These are phyloP conservation scores for Parochlus steinenii DNA, from an alignment of 2,888 invertebrate genomes.

Conservation along the genomic window DNA sequence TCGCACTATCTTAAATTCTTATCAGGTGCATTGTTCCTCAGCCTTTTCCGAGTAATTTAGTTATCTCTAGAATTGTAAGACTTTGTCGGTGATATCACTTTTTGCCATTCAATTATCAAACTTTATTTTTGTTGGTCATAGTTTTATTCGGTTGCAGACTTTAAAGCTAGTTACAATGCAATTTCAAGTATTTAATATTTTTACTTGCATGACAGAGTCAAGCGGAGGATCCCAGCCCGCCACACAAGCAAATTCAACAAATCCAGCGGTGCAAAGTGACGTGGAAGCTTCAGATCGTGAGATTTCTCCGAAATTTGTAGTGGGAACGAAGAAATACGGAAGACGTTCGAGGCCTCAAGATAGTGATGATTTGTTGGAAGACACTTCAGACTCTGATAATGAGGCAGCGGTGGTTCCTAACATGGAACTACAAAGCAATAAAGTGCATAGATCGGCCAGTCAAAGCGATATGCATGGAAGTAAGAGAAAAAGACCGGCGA, in stretches of 20 bases:
- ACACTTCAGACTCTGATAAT: conserved; percentile 26
- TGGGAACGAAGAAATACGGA: conserved; percentile 61
- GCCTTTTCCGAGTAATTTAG: no score
- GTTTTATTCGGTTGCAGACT: no score
- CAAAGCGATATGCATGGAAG: conserved; percentile 36
- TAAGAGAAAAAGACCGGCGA: conserved; percentile 24
- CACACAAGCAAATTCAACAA: conserved; percentile 7
- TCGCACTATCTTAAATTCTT: no score
- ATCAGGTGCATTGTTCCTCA: no score
- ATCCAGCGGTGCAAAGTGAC: conserved; percentile 34
- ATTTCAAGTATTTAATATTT: not conserved
- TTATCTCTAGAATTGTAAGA: no score
- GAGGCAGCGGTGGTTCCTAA: conserved; percentile 16
- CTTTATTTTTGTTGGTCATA: no score
- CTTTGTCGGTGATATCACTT: no score
- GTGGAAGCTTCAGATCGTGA: conserved; percentile 44
- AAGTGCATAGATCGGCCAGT: conserved; percentile 38
- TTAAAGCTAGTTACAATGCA: not conserved
- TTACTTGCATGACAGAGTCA: not conserved
- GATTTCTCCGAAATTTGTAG: conserved; percentile 53
- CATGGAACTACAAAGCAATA: conserved; percentile 1
- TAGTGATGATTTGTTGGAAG: conserved; percentile 18
- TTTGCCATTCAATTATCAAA: no score
- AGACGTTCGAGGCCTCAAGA: conserved; percentile 47
- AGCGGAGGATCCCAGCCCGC: no score